These are phyloP conservation scores for Sinella curviseta DNA, from an alignment of 1,140 invertebrate genomes.

Conservation along the genomic window DNA sequence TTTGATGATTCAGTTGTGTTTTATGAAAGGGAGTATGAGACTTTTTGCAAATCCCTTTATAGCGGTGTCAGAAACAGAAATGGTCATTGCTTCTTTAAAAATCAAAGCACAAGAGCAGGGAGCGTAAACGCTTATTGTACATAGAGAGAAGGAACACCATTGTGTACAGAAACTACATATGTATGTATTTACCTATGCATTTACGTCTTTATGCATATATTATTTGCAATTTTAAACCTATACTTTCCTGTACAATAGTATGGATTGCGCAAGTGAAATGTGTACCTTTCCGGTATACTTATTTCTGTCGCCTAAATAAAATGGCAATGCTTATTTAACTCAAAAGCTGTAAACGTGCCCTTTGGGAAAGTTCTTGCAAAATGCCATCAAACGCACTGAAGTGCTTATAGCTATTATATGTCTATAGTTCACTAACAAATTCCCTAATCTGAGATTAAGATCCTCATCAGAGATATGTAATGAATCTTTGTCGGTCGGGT, in stretches of 20 bases:
- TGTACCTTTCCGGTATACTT: not conserved
- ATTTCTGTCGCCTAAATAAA: not conserved
- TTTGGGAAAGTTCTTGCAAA: not conserved
- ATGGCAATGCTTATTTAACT: not conserved
- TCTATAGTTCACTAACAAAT: not conserved
- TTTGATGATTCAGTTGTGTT: not conserved
- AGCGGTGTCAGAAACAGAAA: constrained; percentile 5
- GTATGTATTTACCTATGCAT: no score
- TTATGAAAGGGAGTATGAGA: not conserved
- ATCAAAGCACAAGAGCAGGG: not conserved
- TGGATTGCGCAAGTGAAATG: no score
- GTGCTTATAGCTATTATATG: no score
- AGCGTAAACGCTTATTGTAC: no score
- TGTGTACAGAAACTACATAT: no score
- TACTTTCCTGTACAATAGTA: not conserved
- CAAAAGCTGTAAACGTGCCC: not conserved
- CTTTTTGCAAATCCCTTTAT: not conserved
- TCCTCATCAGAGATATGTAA: constrained; percentile 15
- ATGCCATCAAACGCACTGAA: not conserved
- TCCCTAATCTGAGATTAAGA: constrained; percentile 12
- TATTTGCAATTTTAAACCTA: not conserved
- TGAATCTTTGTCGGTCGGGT: not conserved
- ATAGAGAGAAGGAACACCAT: not conserved
- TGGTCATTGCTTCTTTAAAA: not conserved
- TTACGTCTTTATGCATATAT: no score